Conservation (phyloP, 53 echinoderm and acorn worm species). For the Henricia sp. region DNA sequence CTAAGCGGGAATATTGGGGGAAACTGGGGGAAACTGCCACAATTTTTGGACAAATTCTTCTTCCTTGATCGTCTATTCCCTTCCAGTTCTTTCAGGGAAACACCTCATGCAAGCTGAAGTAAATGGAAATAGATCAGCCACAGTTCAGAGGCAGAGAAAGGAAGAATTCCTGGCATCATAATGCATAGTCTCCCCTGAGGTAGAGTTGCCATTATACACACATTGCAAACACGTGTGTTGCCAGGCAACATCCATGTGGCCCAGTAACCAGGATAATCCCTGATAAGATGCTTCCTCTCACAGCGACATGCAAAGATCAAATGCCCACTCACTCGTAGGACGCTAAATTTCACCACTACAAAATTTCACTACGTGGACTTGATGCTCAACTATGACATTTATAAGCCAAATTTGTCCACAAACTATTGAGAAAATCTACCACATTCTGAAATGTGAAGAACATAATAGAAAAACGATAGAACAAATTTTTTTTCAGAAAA, state of each 20-base stretch:
- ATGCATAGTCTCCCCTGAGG: background rate
- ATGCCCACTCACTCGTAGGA: background rate
- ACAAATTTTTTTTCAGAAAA: slow-evolving; percentile 40
- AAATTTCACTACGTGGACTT: background rate
- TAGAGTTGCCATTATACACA: slow-evolving; percentile 26
- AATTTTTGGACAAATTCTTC: no score
- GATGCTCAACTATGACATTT: background rate
- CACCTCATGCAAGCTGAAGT: no score
- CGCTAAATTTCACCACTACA: background rate
- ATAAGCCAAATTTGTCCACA: no score
- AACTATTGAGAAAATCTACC: background rate
- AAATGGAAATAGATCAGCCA: no score
- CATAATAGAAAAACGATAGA: slow-evolving; percentile 30
- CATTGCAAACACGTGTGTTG: slow-evolving; percentile 22
- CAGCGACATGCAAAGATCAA: background rate
- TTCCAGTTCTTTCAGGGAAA: no score
- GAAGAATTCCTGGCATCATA: background rate
- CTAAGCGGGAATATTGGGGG: no score
- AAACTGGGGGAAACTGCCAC: no score
- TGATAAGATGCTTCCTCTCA: slow-evolving; percentile 48
- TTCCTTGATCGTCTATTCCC: no score
- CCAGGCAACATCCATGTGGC: slow-evolving; percentile 37
- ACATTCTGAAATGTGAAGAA: slow-evolving; percentile 20
- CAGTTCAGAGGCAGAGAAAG: no score
- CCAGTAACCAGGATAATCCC: slow-evolving; percentile 30